Base-by-base conservation (phyloP, 2,113 vertebrate genomes). In the Candoia aspera region DNA sequence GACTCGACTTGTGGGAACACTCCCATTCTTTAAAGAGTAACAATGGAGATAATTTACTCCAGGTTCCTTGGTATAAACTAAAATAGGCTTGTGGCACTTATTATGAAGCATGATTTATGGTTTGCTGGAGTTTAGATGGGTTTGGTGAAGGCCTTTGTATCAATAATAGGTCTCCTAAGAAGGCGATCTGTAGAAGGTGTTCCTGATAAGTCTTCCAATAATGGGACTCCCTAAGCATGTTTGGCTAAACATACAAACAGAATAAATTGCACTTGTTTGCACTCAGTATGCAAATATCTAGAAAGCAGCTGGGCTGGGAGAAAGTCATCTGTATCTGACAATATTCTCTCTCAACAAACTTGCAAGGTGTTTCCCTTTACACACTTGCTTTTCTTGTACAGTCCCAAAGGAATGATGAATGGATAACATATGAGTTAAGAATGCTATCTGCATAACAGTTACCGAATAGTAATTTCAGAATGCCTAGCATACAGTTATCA, bases 401-500 rank as follows among this genome's bases (percentile, higher is more conserved):
- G 13, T n/a, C n/a, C 62, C 29, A 68, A 68, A 68, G 12, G 68
- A 73, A 73, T 73, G 15, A 73, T 37, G 68, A 73, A 73, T 19
- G 68, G 68, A 73, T 73, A 37, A 73, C 64, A 33, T 73, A 33
- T 73, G n/a, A 33, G 13, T 73, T 33, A 73, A 73, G 68, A 73
- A 4, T 33, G 33, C 33, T 83, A 37, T 42, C 58, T 57, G 33
- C n/a, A 37, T 4, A 11, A n/a, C 2, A 64, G 19, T 73, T 21
- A 23, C 29, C 0, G 11, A 83, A 59, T 59, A 9, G 15, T 42
- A 85, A 42, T 29, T 49, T 85, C 54, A 90, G 57, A 84, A 26
- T 58, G 24, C 6, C 89, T 84, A 93, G 29, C 42, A 68, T 55
- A 91, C 59, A 24, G 11, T 9, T 11, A 68, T 93, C 94, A 91